Evolutionary conservation across 2,888 invertebrate genomes (phyloP), one percentile per base, ranked within the genome.

Genomic region (Ormia ochracea): DNA sequence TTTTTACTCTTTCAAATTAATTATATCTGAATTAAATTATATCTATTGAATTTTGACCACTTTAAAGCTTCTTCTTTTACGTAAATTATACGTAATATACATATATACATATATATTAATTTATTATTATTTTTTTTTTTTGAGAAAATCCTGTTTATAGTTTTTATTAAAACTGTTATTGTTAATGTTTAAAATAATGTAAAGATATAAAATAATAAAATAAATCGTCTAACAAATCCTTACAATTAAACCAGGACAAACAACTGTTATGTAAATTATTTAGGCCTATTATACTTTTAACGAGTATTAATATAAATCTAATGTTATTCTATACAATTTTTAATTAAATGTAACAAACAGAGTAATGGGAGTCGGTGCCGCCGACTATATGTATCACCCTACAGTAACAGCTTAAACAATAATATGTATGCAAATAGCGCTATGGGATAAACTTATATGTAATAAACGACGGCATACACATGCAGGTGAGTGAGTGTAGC

Each of bases 251-350:
- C 76, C 73, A 73, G 72, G 82, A 68, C 81, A 72, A 82, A n/a
- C n/a, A 85, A 82, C 82, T 87, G 87, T 88, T 88, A 88, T 87
- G 87, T 86, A 88, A 87, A 79, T 79, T 68, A 68, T 68, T 80
- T 63, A 83, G 56, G 78, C 65, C 80, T 72, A n/a, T 43, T 59
- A 61, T 76, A 69, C 5, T 63, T 76, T 69, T 38, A 56, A 63
- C 7, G 19, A 50, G 10, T 19, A 43, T 33, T 19, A 38, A 38
- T 9, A 7, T 45, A 28, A 58, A 19, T 54, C 28, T 54, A 43
- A 58, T 45, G 14, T 52, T 61, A 54, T 45, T 31, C 54, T 41
- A 61, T 38, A 36, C 10, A 10, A 54, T 31, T 52, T 48, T 26
- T 26, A 59, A 61, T 50, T 73, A 33, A 26, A 63, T 21, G 19